A percentile compares a stretch with the other conserved stretches of the same genome.
Evolutionary conservation across 2,113 vertebrate species (phyloP).

Genomic region (Ptilonorhynchus violaceus): DNA sequence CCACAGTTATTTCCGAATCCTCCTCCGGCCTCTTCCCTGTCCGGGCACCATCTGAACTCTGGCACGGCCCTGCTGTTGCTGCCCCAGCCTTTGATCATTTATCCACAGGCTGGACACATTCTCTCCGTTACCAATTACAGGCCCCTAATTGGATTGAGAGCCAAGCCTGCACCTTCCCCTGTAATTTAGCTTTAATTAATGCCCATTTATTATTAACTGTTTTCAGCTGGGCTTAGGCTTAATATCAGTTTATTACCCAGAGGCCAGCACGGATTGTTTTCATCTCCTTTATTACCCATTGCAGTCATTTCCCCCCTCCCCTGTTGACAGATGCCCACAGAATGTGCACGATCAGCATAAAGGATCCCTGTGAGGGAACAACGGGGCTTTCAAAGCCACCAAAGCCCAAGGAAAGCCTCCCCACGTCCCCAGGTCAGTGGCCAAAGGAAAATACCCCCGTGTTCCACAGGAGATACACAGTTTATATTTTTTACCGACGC

Average conservation of each 20-base stretch:
- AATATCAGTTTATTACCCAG: slow-evolving; percentile 23
- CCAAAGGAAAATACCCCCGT: neutral
- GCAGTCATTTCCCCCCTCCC: neutral
- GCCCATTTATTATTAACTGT: slow-evolving; percentile 44
- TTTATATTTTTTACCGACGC: neutral
- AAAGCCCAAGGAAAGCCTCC: neutral
- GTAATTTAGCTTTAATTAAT: slow-evolving; percentile 56
- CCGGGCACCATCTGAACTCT: neutral
- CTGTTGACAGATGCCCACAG: slow-evolving; percentile 11
- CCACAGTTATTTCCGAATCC: neutral
- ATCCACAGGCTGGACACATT: neutral
- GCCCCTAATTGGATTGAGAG: neutral
- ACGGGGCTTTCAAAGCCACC: neutral
- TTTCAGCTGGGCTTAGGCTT: slow-evolving; percentile 14
- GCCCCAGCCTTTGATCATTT: neutral
- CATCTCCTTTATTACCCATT: slow-evolving; percentile 10
- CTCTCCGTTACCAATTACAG: neutral
- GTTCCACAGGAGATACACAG: neutral
- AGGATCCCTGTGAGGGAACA: neutral
- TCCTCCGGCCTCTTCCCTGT: neutral
- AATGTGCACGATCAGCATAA: neutral
- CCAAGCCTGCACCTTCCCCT: slow-evolving; percentile 1
- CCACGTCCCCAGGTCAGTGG: neutral
- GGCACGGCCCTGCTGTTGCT: neutral
- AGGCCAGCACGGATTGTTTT: neutral